Evolutionary conservation across 2,797 vertebrate species (phyloP), one percentile per base, ranked within the genome.

Genomic region (Steatocranus sp.): DNA sequence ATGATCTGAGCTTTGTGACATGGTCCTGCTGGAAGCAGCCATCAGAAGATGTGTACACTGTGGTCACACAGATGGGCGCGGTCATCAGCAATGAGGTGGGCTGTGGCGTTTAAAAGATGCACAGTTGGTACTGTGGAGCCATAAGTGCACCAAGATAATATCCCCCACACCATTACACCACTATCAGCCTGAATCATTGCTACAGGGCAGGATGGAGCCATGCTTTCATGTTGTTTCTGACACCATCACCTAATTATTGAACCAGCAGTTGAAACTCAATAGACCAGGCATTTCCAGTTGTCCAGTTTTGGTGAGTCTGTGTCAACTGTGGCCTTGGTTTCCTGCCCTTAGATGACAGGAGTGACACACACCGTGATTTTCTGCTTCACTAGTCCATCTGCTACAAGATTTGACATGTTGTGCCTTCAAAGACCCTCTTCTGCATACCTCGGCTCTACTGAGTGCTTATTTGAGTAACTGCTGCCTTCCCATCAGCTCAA

Each of bases 201-300:
- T 46, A 11, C 23, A 11, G 12, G 23, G 18, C 18, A 51, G 34
- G 73, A 43, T 81, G 25, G 34, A 76, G 23, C 25, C 46, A 32
- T 18, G 6, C 10, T 51, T 66, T 75, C 41, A 66, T 91, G 27
- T 74, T 85, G 43, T 87, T 87, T 68, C 48, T 79, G 53, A 87
- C 68, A 43, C 30, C 3, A 83, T 5, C 20, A 56, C 20, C 75
- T 18, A 6, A 70, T 3, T 43, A 7, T 18, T 25, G 36, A 43
- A 43, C 20, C 14, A 70, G 23, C 23, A 70, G 15, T 70, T 10
- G 6, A 54, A 43, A 46, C 66, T 70, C 23, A 43, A 27, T 15
- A 27, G 41, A 1, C 15, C 9, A 70, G 38, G 15, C 9, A 46
- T 70, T 70, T 70, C 23, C 23, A 27, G 5, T 8, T 46, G 41